Base-by-base conservation (phyloP, 2,797 vertebrate species). In the Acanthornis magna region DNA sequence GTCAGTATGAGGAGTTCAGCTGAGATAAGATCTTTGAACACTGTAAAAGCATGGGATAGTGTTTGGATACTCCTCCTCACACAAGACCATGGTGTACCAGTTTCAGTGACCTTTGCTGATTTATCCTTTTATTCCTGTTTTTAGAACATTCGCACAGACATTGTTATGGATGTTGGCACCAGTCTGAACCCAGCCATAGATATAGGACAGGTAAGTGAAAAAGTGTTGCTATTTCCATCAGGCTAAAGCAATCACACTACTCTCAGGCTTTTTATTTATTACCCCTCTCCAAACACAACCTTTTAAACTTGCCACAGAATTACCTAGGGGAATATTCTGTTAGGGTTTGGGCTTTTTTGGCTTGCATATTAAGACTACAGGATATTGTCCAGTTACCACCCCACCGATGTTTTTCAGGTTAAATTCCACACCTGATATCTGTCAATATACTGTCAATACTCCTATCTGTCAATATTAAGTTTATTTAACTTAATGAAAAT, bases 101-200 rank as follows among this genome's bases (percentile, higher is more conserved):
- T 54, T 80, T 47, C 53, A 54, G 1, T 55, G 62, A 40, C 42
- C 18, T 71, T 14, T 89, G 45, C 36, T 92, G 71, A 83, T 86
- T 65, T 73, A 62, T 62, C 66, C 40, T 77, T 85, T 85, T 74
- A 27, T 63, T 90, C 79, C 54, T 73, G 40, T 30, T 45, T 40
- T 84, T 78, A 99, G 99, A 99, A 99, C 88, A 94, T 99, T 82
- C 98, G 98, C 58, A 98, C 98, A 38, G 98, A 99, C 79, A 98
- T 99, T 8, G 99, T 99, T 81, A 99, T 99, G 99, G 99, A 99
- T 67, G 99, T 99, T 8, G 99, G 99, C 23, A 98, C 97, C 91
- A 99, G 99, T 85, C 97, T 99, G 87, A 99, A 99, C 94, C 99
- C 99, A 48, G 99, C 99, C 21, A 98, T 99, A 19, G 99, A 99